These are phyloP conservation scores for Diaphora mendica DNA, from an alignment of 2,888 invertebrate genomes.

Conservation along the genomic window DNA sequence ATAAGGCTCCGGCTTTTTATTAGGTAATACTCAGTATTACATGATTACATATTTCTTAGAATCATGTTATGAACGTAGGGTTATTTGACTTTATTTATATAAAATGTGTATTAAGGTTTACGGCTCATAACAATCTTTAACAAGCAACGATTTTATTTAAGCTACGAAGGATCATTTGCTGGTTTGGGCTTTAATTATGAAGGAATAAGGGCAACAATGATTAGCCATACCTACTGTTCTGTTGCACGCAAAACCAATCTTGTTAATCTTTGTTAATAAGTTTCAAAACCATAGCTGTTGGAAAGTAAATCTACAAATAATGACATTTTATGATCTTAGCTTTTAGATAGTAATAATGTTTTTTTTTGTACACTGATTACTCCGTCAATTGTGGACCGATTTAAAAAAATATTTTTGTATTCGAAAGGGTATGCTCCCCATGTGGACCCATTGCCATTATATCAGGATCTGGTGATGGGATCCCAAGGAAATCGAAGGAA, in stretches of 20 bases:
- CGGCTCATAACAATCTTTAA: conserved; percentile 5
- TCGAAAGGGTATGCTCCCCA: too few relatives aligned
- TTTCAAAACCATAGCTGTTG: background rate
- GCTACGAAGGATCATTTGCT: conserved; percentile 5
- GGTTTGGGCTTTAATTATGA: conserved; percentile 11
- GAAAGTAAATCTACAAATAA: background rate
- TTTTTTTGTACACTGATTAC: too few relatives aligned
- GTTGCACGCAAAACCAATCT: conserved; percentile 15
- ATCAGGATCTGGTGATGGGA: too few relatives aligned
- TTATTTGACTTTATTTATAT: conserved; percentile 15
- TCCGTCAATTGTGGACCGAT: too few relatives aligned
- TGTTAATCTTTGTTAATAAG: background rate
- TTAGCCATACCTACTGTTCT: conserved; percentile 6
- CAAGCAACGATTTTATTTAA: conserved; percentile 8
- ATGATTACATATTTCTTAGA: conserved; percentile 15
- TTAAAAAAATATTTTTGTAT: too few relatives aligned
- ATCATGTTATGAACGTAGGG: conserved; percentile 14
- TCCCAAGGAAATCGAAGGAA: too few relatives aligned
- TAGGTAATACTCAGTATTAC: conserved; percentile 17
- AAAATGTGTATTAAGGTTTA: conserved; percentile 6
- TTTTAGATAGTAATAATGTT: background rate
- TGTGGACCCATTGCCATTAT: too few relatives aligned
- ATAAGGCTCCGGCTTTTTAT: conserved; percentile 20
- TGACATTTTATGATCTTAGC: background rate
- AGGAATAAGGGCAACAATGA: conserved; percentile 16